A percentile compares a stretch with the other conserved stretches of the same genome.
Conservation (phyloP, 2,888 invertebrate species). For the Odontothrips loti region DNA sequence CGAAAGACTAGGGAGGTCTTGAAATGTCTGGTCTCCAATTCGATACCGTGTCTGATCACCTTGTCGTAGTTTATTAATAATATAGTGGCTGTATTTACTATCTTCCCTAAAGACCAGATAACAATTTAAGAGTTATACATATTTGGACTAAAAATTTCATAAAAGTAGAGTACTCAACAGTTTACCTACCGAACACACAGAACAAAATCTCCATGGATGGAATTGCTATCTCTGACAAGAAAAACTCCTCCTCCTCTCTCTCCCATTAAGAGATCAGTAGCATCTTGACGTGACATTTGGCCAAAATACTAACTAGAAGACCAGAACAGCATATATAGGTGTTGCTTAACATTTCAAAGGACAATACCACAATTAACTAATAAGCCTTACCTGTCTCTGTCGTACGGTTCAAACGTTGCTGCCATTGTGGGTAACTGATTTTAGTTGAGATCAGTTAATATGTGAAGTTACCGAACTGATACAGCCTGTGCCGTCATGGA, state of each 20-base stretch:
- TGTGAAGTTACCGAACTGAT: neutral
- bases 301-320: slow-evolving; percentile 89
- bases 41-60: slow-evolving; percentile 77
- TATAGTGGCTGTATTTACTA: slow-evolving; percentile 94
- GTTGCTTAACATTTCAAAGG: slow-evolving; percentile 37
- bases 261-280: slow-evolving; percentile 82
- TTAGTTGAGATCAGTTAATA: neutral
- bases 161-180: slow-evolving; percentile 30
- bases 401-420: slow-evolving; percentile 65
- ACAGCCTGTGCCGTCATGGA: neutral
- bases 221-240: slow-evolving; percentile 88
- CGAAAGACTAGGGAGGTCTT: slow-evolving; percentile 83
- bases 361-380: slow-evolving; percentile 23
- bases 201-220: slow-evolving; percentile 90
- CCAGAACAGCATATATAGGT: slow-evolving; percentile 31
- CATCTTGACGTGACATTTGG: slow-evolving; percentile 84
- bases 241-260: slow-evolving; percentile 92
- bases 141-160: slow-evolving; percentile 14
- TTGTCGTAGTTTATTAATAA: slow-evolving; percentile 85
- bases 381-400: slow-evolving; percentile 57
- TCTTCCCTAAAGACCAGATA: slow-evolving; percentile 40
- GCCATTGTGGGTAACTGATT: slow-evolving; percentile 49
- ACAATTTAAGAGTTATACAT: slow-evolving; percentile 29
- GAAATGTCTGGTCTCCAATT: slow-evolving; percentile 93
- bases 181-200: slow-evolving; percentile 78